Percentiles rank a stretch among this genome's conserved stretches.
These are phyloP conservation scores for Pheucticus melanocephalus DNA, from an alignment of 2,113 vertebrate genomes.

Conservation along the genomic window DNA sequence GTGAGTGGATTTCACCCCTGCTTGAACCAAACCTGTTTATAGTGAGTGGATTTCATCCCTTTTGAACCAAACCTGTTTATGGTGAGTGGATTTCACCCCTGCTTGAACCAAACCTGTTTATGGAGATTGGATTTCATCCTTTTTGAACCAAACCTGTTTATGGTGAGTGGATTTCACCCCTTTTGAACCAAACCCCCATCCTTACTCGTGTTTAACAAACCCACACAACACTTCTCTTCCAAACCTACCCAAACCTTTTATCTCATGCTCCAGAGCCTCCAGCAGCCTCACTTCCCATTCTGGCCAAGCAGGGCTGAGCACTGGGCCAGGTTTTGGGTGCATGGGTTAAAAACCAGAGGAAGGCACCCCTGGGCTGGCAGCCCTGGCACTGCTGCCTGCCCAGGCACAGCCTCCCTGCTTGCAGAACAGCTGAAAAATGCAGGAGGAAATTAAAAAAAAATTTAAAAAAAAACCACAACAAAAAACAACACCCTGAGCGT, in stretches of 20 bases:
- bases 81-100: no score
- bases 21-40: no score
- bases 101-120: background rate
- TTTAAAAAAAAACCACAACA: no score
- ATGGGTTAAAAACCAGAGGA: background rate
- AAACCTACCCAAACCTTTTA: background rate
- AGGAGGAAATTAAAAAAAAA: no score
- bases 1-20: no score
- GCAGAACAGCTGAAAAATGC: background rate
- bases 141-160: rapidly evolving
- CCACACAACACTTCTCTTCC: background rate
- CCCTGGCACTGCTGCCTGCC: background rate
- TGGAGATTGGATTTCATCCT: no score
- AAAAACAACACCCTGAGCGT: rapidly evolving
- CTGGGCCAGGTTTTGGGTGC: rapidly evolving
- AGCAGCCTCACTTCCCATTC: background rate
- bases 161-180: no score
- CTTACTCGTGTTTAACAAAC: background rate
- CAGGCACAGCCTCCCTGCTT: background rate
- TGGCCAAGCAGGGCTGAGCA: background rate
- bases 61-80: no score
- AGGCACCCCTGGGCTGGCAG: background rate
- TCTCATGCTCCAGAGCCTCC: rapidly evolving
- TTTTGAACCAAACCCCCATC: background rate
- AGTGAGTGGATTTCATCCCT: no score